Evolutionary conservation across 2,888 invertebrate genomes (phyloP), one percentile per base, ranked within the genome.

Genomic region (Rhingia rostrata): DNA sequence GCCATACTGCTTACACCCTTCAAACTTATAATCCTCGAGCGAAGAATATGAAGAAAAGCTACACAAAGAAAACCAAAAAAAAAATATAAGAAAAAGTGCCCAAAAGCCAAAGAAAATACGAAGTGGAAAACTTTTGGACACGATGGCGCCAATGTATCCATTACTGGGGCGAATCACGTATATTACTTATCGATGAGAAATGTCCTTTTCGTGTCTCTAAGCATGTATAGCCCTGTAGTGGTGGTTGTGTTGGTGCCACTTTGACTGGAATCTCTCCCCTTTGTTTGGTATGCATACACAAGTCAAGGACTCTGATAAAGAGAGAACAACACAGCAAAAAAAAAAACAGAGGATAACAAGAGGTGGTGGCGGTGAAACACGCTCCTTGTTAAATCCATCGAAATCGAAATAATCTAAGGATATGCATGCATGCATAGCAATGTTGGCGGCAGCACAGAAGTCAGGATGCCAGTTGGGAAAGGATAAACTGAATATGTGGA

Each of bases 111-210:
- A 56, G 61, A 74, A 83, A 74, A 83, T 64, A 79, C 58, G 58
- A 63, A 79, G 79, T 83, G 73, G 79, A 83, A 83, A 83, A 79
- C n/a, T 83, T 78, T 83, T 79, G 83, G 79, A 83, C 83, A 83
- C 69, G 69, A 79, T 67, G 79, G 83, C 83, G 83, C 83, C 83
- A 83, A 83, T 83, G 56, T 79, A 79, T 83, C 72, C 83, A 83
- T 83, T 83, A 79, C 79, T 58, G 54, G 83, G 58, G 79, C 63
- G 58, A 69, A 74, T 83, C 67, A 73, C 79, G 79, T 79, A 74
- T 79, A 74, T 74, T 64, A 83, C 79, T 83, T 84, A 84, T 84
- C 84, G 74, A 84, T 74, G 66, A 80, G 69, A 84, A 80, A 80
- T 84, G 84, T 74, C 63, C 83, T 78, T 83, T 70, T 79, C 60